A percentile compares a stretch with the other conserved stretches of the same genome.
These are phyloP conservation scores for Fulmarus glacialis DNA, from an alignment of 2,113 vertebrate species.

Conservation along the genomic window DNA sequence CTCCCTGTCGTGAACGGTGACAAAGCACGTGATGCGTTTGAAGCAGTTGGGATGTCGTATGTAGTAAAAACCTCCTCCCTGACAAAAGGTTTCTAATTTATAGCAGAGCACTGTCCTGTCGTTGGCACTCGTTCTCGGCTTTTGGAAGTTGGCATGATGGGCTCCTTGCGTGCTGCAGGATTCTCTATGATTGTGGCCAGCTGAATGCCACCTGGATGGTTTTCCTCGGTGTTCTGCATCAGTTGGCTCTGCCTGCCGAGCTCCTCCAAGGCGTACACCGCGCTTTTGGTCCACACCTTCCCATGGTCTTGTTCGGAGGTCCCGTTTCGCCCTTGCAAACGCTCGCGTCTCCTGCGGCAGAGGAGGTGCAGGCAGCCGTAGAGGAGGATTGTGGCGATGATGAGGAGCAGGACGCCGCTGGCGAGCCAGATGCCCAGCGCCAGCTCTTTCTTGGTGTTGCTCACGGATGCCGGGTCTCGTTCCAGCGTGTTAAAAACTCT, in stretches of 20 bases:
- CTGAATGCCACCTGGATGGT: slow-evolving; percentile 55
- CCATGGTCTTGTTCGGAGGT: not conserved
- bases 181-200: slow-evolving; percentile 60
- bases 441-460: slow-evolving; percentile 79
- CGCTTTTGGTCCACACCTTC: not conserved
- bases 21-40: fast-evolving
- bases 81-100: not conserved
- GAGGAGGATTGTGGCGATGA: slow-evolving; percentile 79
- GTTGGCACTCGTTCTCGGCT: slow-evolving; percentile 46
- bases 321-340: not conserved
- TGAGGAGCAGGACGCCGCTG: slow-evolving; percentile 83
- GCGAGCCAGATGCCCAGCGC: slow-evolving; percentile 86
- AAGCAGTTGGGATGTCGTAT: not conserved
- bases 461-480: slow-evolving; percentile 40
- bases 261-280: fast-evolving
- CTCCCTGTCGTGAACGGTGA: not conserved
- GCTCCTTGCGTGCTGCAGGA: slow-evolving; percentile 55
- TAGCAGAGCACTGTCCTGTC: not conserved
- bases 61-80: not conserved
- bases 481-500: slow-evolving; percentile 81
- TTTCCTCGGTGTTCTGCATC: slow-evolving; percentile 19
- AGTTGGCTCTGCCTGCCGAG: not conserved
- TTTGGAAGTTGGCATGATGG: not conserved
- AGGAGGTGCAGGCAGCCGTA: slow-evolving; percentile 82
- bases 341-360: slow-evolving; percentile 63